A percentile compares a stretch with the other conserved stretches of the same genome.
Conservation (phyloP, 2,797 vertebrate species). For the Danio tinwini region DNA sequence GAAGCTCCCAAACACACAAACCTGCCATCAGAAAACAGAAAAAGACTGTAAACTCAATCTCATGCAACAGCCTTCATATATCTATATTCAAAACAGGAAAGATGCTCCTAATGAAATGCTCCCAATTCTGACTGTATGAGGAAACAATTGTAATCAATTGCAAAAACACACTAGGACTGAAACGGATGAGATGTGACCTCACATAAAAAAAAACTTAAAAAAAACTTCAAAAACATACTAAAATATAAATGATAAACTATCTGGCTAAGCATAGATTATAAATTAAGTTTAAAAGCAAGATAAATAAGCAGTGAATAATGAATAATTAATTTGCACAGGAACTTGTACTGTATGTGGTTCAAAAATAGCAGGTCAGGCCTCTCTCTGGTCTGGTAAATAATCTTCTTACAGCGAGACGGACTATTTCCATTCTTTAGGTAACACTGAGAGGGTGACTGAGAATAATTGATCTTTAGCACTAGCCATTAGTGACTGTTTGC, state of each 20-base stretch:
- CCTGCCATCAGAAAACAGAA: slow-evolving; percentile 77
- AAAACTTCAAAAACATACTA: neutral
- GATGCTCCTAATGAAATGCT: neutral
- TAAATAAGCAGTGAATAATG: neutral
- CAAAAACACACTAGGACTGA: neutral
- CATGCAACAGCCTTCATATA: neutral
- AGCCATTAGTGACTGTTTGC: neutral
- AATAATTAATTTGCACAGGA: neutral
- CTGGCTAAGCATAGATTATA: neutral
- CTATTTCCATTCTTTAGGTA: neutral
- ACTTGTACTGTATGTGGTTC: neutral
- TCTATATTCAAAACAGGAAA: neutral
- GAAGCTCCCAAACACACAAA: slow-evolving; percentile 99
- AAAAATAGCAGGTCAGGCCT: slow-evolving; percentile 41
- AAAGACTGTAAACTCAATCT: neutral
- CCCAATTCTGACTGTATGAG: neutral
- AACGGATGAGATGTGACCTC: neutral
- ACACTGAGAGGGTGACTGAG: neutral
- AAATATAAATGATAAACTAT: neutral
- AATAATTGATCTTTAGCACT: neutral
- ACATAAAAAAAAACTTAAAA: neutral
- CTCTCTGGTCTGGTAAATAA: slow-evolving; percentile 29
- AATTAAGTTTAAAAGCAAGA: neutral
- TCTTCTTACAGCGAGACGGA: slow-evolving; percentile 23
- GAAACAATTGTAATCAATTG: neutral